Conservation (phyloP, 2,888 invertebrate genomes). For the Lacanobia oleracea region DNA sequence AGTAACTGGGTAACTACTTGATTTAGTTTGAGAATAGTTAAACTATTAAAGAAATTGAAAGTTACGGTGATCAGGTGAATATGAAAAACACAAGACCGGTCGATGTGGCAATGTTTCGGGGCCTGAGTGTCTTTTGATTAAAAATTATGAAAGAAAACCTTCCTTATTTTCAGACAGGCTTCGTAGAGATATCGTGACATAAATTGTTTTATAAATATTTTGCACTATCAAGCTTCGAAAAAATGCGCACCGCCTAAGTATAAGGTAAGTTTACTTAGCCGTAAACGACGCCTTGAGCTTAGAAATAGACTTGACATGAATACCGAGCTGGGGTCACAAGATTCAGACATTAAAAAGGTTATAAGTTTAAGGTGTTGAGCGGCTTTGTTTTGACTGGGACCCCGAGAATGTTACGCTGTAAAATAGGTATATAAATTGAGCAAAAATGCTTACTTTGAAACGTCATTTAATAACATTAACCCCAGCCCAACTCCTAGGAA, state of each 20-base stretch:
- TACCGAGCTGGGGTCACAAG: background rate
- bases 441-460: too few relatives aligned
- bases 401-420: background rate
- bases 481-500: background rate
- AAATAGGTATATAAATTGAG: too few relatives aligned
- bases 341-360: slow-evolving; percentile 23
- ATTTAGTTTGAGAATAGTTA: background rate
- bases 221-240: background rate
- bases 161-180: too few relatives aligned
- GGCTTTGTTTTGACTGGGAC: slow-evolving; percentile 26
- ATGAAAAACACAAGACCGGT: background rate
- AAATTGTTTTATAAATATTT: too few relatives aligned
- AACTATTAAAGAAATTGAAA: background rate
- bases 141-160: too few relatives aligned
- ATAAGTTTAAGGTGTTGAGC: background rate
- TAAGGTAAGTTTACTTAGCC: slow-evolving; percentile 1
- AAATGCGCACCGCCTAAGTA: background rate
- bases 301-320: slow-evolving; percentile 22
- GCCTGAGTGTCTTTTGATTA: too few relatives aligned
- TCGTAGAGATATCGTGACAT: background rate
- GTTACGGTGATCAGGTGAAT: background rate
- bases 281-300: background rate
- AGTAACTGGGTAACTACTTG: background rate
- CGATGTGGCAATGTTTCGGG: too few relatives aligned
- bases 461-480: background rate